Evolutionary conservation across 2,113 vertebrate genomes (phyloP).

Genomic region (Anser cygnoides): DNA sequence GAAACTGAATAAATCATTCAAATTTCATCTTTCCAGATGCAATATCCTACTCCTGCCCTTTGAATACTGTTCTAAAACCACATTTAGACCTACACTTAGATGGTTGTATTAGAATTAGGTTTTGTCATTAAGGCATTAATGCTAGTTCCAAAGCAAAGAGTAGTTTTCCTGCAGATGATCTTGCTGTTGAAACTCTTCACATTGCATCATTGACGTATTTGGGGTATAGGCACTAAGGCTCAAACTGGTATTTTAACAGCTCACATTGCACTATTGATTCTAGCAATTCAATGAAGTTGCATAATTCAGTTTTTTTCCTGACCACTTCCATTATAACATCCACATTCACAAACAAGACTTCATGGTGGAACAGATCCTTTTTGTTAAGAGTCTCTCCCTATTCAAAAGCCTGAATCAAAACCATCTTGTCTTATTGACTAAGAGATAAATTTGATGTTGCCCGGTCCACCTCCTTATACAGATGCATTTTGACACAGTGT

Average conservation of each 20-base stretch:
- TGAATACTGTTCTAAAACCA: background rate
- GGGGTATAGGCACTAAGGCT: background rate
- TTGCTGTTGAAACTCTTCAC: background rate
- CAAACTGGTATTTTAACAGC: background rate
- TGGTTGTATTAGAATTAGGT: background rate
- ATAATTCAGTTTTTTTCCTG: background rate
- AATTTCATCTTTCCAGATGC: background rate
- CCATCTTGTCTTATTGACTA: slow-evolving; percentile 74
- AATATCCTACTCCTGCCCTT: background rate
- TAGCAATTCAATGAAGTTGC: background rate
- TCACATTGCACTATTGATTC: background rate
- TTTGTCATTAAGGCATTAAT: background rate
- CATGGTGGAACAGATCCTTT: background rate
- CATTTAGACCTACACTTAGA: background rate
- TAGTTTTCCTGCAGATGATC: background rate
- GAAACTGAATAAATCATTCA: background rate
- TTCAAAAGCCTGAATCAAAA: slow-evolving; percentile 67
- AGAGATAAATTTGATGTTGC: slow-evolving; percentile 70
- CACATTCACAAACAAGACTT: slow-evolving; percentile 21
- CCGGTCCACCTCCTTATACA: slow-evolving; percentile 74
- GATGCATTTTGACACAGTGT: slow-evolving; percentile 82
- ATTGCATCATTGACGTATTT: background rate
- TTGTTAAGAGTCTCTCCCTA: slow-evolving; percentile 1
- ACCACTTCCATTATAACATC: background rate
- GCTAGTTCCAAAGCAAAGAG: background rate